Percentiles rank a stretch among this genome's conserved stretches.
Conservation (phyloP, 1,140 invertebrate genomes). For the Popillia japonica region DNA sequence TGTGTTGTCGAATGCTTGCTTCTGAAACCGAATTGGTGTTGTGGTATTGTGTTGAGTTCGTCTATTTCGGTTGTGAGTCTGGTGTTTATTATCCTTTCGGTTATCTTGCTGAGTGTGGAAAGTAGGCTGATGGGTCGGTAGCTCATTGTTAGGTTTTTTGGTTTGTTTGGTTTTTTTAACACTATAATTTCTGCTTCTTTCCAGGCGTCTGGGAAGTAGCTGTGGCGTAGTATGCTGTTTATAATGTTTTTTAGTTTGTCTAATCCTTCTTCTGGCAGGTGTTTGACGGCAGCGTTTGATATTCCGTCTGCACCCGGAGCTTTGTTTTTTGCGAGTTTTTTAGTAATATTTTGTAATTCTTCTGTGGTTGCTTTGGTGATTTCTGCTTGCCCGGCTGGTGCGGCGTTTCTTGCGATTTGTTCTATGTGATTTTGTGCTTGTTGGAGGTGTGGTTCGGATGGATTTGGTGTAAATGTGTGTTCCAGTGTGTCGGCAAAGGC, state of each 20-base stretch:
- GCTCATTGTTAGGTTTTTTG: neutral
- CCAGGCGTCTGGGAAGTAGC: neutral
- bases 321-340: constrained; percentile 52
- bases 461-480: neutral
- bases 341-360: constrained; percentile 47
- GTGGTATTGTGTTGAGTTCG: constrained; percentile 45
- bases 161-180: neutral
- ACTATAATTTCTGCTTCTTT: neutral
- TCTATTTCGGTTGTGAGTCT: constrained; percentile 37
- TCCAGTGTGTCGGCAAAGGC: neutral
- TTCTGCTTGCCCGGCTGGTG: neutral
- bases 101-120: constrained; percentile 44
- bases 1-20: no score
- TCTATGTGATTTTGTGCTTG: no score
- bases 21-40: constrained; percentile 51
- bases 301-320: constrained; percentile 49
- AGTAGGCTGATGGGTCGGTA: constrained; percentile 52
- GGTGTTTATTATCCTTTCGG: constrained; percentile 46
- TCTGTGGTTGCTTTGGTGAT: neutral
- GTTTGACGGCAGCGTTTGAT: constrained; percentile 37
- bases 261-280: neutral
- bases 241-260: neutral
- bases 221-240: neutral
- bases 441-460: neutral
- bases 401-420: no score